A percentile compares a stretch with the other conserved stretches of the same genome.
Evolutionary conservation across 2,888 invertebrate species (phyloP).

Genomic region (Pyralis farinalis): DNA sequence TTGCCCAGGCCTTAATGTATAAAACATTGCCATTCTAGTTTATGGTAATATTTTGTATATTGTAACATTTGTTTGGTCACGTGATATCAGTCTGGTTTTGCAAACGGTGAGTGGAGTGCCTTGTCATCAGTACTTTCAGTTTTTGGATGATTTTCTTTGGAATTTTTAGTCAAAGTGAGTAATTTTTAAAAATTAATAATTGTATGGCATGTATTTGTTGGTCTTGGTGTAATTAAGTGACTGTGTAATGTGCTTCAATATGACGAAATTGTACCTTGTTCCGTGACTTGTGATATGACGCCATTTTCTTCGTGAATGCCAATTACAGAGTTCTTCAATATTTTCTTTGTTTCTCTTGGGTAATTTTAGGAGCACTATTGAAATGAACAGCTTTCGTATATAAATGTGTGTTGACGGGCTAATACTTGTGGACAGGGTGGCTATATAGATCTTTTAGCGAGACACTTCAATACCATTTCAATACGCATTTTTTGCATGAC

Average conservation of each 20-base stretch:
- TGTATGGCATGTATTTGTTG: slow-evolving; percentile 48
- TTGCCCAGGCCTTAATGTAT: too few species aligned
- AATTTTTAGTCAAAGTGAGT: slow-evolving; percentile 80
- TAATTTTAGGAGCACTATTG: slow-evolving; percentile 21
- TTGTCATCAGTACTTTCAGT: slow-evolving; percentile 79
- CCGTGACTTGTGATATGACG: slow-evolving; percentile 80
- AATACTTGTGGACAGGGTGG: slow-evolving; percentile 25
- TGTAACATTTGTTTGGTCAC: slow-evolving; percentile 40
- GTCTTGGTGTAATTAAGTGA: slow-evolving; percentile 53
- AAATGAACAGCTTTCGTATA: slow-evolving; percentile 25
- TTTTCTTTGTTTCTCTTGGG: slow-evolving; percentile 55
- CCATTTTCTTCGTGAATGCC: slow-evolving; percentile 82
- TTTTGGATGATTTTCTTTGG: slow-evolving; percentile 81
- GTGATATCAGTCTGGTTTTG: slow-evolving; percentile 72
- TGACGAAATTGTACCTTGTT: slow-evolving; percentile 79
- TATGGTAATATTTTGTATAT: too few species aligned
- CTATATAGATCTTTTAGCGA: slow-evolving; percentile 6
- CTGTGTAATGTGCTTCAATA: slow-evolving; percentile 57
- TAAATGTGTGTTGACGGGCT: slow-evolving; percentile 26
- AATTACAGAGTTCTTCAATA: slow-evolving; percentile 74
- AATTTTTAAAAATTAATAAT: slow-evolving; percentile 56
- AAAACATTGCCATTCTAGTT: too few species aligned
- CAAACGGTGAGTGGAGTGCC: slow-evolving; percentile 82
- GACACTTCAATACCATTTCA: slow-evolving; percentile 20
- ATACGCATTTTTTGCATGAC: slow-evolving; percentile 69